Conservation (phyloP, 2,113 vertebrate species). For the Vimba vimba region DNA sequence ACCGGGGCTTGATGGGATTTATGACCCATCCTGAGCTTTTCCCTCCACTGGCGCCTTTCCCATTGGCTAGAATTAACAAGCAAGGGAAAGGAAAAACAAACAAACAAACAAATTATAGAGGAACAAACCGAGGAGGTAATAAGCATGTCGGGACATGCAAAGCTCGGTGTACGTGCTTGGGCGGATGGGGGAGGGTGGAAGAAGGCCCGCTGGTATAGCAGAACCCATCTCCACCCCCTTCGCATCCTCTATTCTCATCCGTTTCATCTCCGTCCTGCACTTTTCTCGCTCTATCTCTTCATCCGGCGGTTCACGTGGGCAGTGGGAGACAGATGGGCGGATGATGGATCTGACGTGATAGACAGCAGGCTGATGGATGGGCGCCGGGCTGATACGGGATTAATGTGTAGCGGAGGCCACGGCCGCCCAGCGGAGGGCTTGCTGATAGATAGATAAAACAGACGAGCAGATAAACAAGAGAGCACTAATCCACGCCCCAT, state of each 20-base stretch:
- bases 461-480: conserved; percentile 81
- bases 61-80: conserved; percentile 72
- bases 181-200: not conserved
- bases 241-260: conserved; percentile 34
- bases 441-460: conserved; percentile 80
- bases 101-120: conserved; percentile 77
- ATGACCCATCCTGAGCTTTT: conserved; percentile 65
- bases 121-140: conserved; percentile 72
- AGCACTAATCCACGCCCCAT: conserved; percentile 77
- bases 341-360: conserved; percentile 82
- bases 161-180: conserved; percentile 58
- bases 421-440: conserved; percentile 66
- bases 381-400: conserved; percentile 76
- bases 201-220: conserved; percentile 49
- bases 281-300: conserved; percentile 27
- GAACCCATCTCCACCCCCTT: conserved; percentile 56
- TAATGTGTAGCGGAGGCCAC: conserved; percentile 74
- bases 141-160: conserved; percentile 70
- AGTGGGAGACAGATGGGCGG: conserved; percentile 78
- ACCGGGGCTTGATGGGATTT: conserved; percentile 72
- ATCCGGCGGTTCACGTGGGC: conserved; percentile 63
- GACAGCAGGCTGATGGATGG: conserved; percentile 80
- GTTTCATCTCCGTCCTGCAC: conserved; percentile 16
- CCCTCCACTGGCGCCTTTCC: conserved; percentile 63
- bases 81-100: conserved; percentile 51